phyloP scores from a whole-genome alignment of 2,888 invertebrate genomes.

The Prostheceraeus crozeri region DNA sequence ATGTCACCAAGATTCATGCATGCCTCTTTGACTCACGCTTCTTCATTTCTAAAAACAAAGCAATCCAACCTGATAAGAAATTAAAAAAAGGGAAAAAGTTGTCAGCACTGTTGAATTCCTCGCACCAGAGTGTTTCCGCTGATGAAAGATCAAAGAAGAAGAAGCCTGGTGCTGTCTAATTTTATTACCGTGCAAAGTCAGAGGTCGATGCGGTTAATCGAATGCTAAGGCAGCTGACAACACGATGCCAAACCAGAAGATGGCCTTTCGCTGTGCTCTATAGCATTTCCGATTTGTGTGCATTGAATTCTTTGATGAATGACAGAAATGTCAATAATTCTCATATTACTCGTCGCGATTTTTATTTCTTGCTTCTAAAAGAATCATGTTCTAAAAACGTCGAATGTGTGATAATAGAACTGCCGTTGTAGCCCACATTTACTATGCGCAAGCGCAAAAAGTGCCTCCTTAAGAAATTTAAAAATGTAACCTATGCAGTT shows the following conservation, averaged over 20 bases:
- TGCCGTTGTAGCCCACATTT: no score
- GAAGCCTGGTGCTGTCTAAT: no score
- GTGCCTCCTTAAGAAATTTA: no score
- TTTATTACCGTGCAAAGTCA: no score
- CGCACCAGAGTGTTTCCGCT: background rate
- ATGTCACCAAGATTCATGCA: no score
- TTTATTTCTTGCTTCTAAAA: background rate
- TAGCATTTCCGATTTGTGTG: background rate
- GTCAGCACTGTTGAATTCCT: background rate
- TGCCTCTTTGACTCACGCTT: background rate
- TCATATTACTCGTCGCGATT: background rate
- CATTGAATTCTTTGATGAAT: background rate
- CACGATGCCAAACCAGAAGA: no score
- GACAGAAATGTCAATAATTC: background rate
- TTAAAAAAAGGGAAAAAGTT: background rate
- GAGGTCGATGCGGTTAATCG: no score
- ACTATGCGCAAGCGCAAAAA: no score
- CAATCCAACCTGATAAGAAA: background rate
- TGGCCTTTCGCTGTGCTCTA: no score
- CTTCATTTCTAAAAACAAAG: constrained; percentile 15
- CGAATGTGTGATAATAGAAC: no score
- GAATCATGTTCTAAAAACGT: background rate
- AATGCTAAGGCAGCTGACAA: no score
- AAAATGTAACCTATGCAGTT: no score
- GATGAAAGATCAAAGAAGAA: background rate